Conservation (phyloP, 2,113 vertebrate genomes). For the Polypterus senegalus region DNA sequence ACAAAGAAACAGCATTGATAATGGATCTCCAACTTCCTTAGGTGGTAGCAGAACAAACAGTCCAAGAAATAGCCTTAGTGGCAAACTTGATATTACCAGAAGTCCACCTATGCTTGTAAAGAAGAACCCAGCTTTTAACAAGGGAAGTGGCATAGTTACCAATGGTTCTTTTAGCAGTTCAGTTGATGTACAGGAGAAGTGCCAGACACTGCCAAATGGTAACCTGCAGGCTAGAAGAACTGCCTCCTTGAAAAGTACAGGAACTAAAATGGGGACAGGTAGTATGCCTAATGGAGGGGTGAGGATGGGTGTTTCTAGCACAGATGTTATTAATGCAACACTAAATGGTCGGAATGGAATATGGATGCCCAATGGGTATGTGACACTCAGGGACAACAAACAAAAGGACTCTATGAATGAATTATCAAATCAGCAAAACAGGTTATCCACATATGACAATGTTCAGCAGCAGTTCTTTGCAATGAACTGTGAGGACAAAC, state of each 20-base stretch:
- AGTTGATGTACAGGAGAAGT: constrained; percentile 61
- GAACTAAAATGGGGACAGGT: constrained; percentile 87
- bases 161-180: constrained; percentile 91
- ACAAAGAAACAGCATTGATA: constrained; percentile 53
- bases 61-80: constrained; percentile 57
- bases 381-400: constrained; percentile 75
- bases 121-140: constrained; percentile 88
- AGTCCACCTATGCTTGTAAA: constrained; percentile 80
- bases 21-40: constrained; percentile 44
- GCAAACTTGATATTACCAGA: constrained; percentile 64
- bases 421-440: constrained; percentile 60
- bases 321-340: constrained; percentile 44
- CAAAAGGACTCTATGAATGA: constrained; percentile 49
- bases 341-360: constrained; percentile 43
- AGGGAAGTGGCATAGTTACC: constrained; percentile 92
- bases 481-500: constrained; percentile 79
- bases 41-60: constrained; percentile 59
- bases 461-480: constrained; percentile 77
- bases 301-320: constrained; percentile 66
- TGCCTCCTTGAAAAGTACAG: constrained; percentile 62
- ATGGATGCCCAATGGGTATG: constrained; percentile 71
- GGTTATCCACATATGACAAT: constrained; percentile 92
- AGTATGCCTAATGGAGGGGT: constrained; percentile 58
- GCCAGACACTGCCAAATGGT: constrained; percentile 49
- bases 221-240: constrained; percentile 57